Conservation (phyloP, 1,140 invertebrate species). For the Aricia agestis region DNA sequence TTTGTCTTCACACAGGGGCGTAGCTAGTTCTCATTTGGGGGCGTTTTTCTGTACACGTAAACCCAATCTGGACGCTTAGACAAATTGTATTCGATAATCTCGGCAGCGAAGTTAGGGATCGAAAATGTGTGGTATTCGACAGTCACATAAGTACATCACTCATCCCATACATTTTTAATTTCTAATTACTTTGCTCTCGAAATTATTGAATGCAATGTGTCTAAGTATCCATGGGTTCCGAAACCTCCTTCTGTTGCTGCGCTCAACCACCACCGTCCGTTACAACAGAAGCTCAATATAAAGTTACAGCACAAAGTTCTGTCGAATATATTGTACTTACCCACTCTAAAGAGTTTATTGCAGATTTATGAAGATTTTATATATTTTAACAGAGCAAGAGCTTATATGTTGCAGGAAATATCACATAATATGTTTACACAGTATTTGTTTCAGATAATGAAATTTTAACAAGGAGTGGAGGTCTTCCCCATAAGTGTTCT, state of each 20-base stretch:
- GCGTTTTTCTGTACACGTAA: background rate
- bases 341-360: background rate
- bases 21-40: background rate
- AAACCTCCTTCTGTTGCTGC: background rate
- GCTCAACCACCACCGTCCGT: conserved; percentile 37
- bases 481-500: too few species aligned
- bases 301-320: background rate
- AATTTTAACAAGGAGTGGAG: too few species aligned
- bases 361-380: conserved; percentile 2
- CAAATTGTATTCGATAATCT: too few species aligned
- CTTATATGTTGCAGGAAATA: background rate
- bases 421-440: background rate
- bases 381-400: conserved; percentile 9
- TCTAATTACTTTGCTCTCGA: background rate
- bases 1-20: conserved; percentile 6
- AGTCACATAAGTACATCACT: too few species aligned
- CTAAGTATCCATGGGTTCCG: background rate
- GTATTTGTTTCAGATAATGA: too few species aligned
- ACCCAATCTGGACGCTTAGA: background rate
- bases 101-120: too few species aligned
- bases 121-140: too few species aligned
- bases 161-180: too few species aligned
- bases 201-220: background rate
- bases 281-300: conserved; percentile 29
- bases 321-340: background rate